Evolutionary conservation across 37 sponge, comb jelly and placozoan species (phyloP).

Genomic region (Aplysina aerophoba): DNA sequence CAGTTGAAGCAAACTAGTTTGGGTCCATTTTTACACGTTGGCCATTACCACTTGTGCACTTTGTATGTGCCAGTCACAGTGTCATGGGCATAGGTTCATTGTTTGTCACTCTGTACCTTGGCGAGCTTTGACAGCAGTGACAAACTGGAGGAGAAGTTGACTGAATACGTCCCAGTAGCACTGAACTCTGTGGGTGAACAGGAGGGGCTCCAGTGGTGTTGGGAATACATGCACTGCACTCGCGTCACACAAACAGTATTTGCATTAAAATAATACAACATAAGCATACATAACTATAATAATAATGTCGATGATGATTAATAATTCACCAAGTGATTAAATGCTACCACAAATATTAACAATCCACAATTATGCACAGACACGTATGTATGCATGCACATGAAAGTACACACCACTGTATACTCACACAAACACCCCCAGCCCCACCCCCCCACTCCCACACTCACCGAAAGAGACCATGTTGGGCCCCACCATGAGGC

Average conservation of each 20-base stretch:
- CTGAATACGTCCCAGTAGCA: constrained; percentile 46
- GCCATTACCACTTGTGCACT: too few species aligned
- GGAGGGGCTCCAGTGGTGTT: too few species aligned
- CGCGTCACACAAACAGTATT: too few species aligned
- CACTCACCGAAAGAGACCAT: constrained; percentile 67
- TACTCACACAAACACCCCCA: constrained; percentile 22
- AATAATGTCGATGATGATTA: too few species aligned
- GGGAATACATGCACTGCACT: too few species aligned
- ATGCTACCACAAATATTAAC: neutral
- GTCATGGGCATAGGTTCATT: neutral
- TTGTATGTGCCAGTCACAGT: neutral
- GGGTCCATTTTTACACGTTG: too few species aligned
- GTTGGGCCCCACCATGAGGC: constrained; percentile 70
- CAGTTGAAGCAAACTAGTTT: too few species aligned
- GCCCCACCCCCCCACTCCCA: neutral
- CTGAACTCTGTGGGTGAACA: neutral
- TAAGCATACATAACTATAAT: too few species aligned
- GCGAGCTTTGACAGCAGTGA: constrained; percentile 44
- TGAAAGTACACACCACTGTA: neutral
- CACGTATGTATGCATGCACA: neutral
- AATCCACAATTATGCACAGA: neutral
- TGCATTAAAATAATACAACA: too few species aligned
- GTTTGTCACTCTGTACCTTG: constrained; percentile 28
- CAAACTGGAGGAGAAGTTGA: constrained; percentile 43
- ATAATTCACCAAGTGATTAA: too few species aligned